phyloP scores from a whole-genome alignment of 2,797 vertebrate species.

The Pampus argenteus region DNA sequence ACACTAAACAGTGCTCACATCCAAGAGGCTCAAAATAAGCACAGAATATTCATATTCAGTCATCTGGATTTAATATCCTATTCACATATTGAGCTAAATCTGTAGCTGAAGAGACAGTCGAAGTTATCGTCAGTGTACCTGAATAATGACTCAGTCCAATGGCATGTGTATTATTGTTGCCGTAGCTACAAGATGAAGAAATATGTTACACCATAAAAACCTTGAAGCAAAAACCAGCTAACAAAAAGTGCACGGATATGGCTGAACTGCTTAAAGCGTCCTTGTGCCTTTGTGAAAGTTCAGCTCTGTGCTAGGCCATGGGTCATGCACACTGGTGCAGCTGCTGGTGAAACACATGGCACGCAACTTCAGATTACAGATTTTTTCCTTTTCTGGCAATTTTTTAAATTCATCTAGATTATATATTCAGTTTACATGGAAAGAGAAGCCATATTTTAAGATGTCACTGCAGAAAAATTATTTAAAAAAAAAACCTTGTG shows the following conservation, averaged over 20 bases:
- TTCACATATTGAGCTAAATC: slow-evolving; percentile 34
- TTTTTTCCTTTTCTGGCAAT: not conserved
- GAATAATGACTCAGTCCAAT: slow-evolving; percentile 41
- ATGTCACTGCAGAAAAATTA: not conserved
- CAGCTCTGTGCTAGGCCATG: slow-evolving; percentile 55
- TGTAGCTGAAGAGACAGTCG: slow-evolving; percentile 20
- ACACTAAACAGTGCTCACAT: slow-evolving; percentile 49
- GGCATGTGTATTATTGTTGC: slow-evolving; percentile 48
- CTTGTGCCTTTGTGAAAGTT: slow-evolving; percentile 61
- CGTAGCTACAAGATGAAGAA: slow-evolving; percentile 44
- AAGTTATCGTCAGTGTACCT: slow-evolving; percentile 51
- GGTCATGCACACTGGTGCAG: slow-evolving; percentile 52
- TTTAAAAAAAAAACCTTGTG: too few species aligned
- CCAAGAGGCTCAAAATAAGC: slow-evolving; percentile 55
- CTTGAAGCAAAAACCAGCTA: slow-evolving; percentile 47
- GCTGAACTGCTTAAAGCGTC: slow-evolving; percentile 60
- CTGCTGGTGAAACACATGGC: slow-evolving; percentile 61
- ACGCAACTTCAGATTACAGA: slow-evolving; percentile 2
- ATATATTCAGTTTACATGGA: not conserved
- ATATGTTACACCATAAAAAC: slow-evolving; percentile 51
- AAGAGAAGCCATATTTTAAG: not conserved
- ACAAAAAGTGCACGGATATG: slow-evolving; percentile 48
- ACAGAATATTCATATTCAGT: slow-evolving; percentile 41
- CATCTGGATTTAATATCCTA: slow-evolving; percentile 46
- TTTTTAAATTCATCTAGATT: too few species aligned